Base-by-base conservation (phyloP, 2,797 vertebrate species). In the Siniperca obscura region DNA sequence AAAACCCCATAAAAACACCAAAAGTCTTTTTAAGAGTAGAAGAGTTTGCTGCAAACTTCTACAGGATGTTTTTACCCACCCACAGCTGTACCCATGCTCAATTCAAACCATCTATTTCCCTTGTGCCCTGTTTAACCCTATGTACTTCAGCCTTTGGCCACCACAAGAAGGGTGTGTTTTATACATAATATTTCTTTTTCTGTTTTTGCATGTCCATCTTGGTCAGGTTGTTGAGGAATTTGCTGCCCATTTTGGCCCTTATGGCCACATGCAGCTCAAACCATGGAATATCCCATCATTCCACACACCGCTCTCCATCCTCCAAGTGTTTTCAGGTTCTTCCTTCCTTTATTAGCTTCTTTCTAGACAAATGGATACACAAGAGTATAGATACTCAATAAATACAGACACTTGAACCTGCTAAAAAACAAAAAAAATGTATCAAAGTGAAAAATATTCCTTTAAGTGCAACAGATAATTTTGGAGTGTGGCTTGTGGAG, bases 161-260 rank as follows among this genome's bases (percentile, higher is more conserved):
- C 95, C 93, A 34, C 95, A 93, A 79, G 83, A 90, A 87, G 95
- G 94, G 94, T 90, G 94, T 96, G 93, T 93, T 95, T 95, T 92
- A 90, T 90, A 90, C 90, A 90, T 92, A 91, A 91, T 93, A 81
- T 92, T 92, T 92, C 90, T 90, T 89, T 93, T 94, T 88, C 74
- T 76, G 87, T 80, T 76, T 82, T 83, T 83, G 40, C 71, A 56
- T 66, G 78, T 88, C 81, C 88, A 74, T 90, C 68, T 81, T 82
- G 85, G 84, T 90, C 78, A 74, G 66, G 75, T 77, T 80, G 78
- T 79, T 83, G 73, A 86, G 87, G 86, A 71, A 89, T 88, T 74
- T 79, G 70, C 52, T 68, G 59, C 80, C 82, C 70, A 65, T 84
- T 79, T 86, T 73, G 69, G 27, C n/a, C 67, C 60, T 19, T 3